Evolutionary conservation across 2,888 invertebrate species (phyloP).

Genomic region (Leuctra nigra): DNA sequence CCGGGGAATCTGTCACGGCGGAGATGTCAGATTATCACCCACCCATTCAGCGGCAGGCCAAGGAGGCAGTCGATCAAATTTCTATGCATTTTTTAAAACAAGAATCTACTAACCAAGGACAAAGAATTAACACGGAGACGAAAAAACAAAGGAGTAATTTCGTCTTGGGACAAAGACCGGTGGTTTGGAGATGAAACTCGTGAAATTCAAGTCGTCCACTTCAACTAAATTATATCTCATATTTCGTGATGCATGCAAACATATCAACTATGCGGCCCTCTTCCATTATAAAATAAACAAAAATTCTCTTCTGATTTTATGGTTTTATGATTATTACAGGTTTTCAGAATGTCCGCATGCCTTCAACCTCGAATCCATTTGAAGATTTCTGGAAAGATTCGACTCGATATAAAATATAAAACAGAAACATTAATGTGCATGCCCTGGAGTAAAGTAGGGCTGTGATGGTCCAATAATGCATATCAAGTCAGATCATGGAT

Average conservation of each 20-base stretch:
- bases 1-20: conserved; percentile 25
- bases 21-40: conserved; percentile 23
- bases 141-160: conserved; percentile 34
- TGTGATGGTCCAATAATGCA: too few species aligned
- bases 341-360: too few species aligned
- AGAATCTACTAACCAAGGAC: conserved; percentile 25
- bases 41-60: conserved; percentile 16
- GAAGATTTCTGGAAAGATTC: too few species aligned
- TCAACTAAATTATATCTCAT: conserved; percentile 23
- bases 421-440: too few species aligned
- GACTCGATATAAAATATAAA: too few species aligned
- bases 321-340: conserved; percentile 14
- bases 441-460: too few species aligned
- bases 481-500: too few species aligned
- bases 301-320: conserved; percentile 23
- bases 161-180: conserved; percentile 39
- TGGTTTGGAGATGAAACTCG: conserved; percentile 37
- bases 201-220: too few species aligned
- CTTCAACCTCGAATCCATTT: too few species aligned
- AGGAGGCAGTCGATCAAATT: conserved; percentile 26
- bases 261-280: too few species aligned
- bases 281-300: too few species aligned
- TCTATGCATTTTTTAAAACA: conserved; percentile 25
- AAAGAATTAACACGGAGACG: conserved; percentile 3
- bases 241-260: conserved; percentile 22